Base-by-base conservation (phyloP, 2,888 invertebrate species). In the Agonopterix heracliana region DNA sequence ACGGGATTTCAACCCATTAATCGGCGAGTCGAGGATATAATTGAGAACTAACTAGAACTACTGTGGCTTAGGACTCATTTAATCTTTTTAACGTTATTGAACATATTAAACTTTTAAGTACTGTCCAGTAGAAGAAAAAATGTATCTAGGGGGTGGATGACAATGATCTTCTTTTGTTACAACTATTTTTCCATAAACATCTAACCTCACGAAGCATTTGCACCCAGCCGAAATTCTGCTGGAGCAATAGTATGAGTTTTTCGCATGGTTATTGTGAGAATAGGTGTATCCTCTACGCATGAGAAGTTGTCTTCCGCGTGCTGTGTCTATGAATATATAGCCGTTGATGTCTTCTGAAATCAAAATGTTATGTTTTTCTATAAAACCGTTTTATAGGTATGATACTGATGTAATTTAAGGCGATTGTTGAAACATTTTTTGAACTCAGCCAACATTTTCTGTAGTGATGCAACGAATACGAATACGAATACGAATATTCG, bases 251-350 rank as follows among this genome's bases (percentile, higher is more conserved):
- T 41, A 46, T 41, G 47, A 7, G 9, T 49, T 34, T 12, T 50
- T 50, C 43, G 47, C 9, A 45, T 53, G 49, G 38, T 52, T 54
- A 49, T 58, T 60, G 47, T 61, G 57, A 10, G 60, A 67, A 13
- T 54, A 63, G 1, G 68, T 68, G 45, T 63, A 66, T 3, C 60
- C 63, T 9, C 60, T 52, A 13, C 62, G 52, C 47, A 73, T 60
- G 10, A 77, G 49, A 9, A 70, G 49, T 47, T 60, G 47, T 48
- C 63, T 68, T 9, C 68, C 66, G 10, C 56, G 55, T 7, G 52
- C 51, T 5, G 65, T 60, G 13, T 57, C 60, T 50, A 65, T 61
- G 5, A 59, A 57, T 9, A 12, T 44, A 9, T 44, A 44, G 42
- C 38, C 38, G 11, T 38, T 26, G 26, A 26, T 26, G 26, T 1